Percentiles rank a stretch among this genome's conserved stretches.
phyloP scores from a whole-genome alignment of 2,113 vertebrate species.

The Bubo scandiacus region DNA sequence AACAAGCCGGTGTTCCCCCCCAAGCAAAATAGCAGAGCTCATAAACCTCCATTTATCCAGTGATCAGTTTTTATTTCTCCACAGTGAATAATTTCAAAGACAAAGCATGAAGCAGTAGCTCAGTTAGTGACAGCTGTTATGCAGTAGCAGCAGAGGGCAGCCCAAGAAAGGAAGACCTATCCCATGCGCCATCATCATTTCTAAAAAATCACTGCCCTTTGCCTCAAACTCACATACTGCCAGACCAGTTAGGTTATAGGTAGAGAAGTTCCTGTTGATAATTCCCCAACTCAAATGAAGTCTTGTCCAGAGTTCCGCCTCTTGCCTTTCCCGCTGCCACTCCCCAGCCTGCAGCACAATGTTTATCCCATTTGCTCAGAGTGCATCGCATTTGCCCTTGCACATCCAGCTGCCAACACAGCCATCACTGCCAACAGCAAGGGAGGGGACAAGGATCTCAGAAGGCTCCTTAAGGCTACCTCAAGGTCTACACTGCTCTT shows the following conservation, averaged over 20 bases:
- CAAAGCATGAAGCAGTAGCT: not conserved
- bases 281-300: not conserved
- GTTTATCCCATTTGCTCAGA: not conserved
- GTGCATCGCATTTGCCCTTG: not conserved
- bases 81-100: slow-evolving; percentile 30
- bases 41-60: slow-evolving; percentile 23
- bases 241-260: not conserved
- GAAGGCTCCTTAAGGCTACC: not conserved
- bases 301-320: not conserved
- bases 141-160: not conserved
- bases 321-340: not conserved
- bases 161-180: not conserved
- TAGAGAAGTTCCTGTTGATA: not conserved
- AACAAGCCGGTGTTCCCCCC: slow-evolving; percentile 14
- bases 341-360: not conserved
- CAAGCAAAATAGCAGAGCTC: slow-evolving; percentile 19
- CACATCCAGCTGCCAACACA: not conserved
- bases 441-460: not conserved
- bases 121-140: not conserved
- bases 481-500: not conserved
- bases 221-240: not conserved
- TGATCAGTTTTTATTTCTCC: slow-evolving; percentile 27
- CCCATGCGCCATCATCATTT: not conserved
- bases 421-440: not conserved
- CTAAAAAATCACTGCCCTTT: not conserved